phyloP scores from a whole-genome alignment of 1,140 invertebrate species.

The Lasaia peninsularis region DNA sequence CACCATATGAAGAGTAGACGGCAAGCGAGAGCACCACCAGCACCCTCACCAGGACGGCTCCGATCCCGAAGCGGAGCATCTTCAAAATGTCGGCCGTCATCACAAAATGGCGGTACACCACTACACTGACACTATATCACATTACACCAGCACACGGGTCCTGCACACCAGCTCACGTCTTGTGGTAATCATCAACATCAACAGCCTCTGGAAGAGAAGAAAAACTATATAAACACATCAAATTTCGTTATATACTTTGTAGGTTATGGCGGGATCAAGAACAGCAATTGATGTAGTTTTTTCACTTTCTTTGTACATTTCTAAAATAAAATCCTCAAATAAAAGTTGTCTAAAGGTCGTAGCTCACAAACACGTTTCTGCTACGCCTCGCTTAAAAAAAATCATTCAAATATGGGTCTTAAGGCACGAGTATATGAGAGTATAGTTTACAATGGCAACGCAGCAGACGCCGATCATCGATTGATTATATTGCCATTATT shows the following conservation, averaged over 20 bases:
- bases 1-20: slow-evolving; percentile 62
- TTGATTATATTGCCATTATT: too few relatives aligned
- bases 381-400: too few relatives aligned
- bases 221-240: slow-evolving; percentile 10
- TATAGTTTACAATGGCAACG: too few relatives aligned
- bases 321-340: too few relatives aligned
- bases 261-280: too few relatives aligned
- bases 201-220: slow-evolving; percentile 33
- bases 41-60: slow-evolving; percentile 33
- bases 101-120: slow-evolving; percentile 32
- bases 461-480: too few relatives aligned
- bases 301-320: too few relatives aligned
- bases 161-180: slow-evolving; percentile 12
- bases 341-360: too few relatives aligned
- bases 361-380: too few relatives aligned
- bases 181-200: slow-evolving; percentile 43
- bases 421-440: too few relatives aligned
- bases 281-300: too few relatives aligned
- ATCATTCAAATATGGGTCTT: too few relatives aligned
- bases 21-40: slow-evolving; percentile 48
- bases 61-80: slow-evolving; percentile 33
- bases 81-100: slow-evolving; percentile 47
- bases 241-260: neutral
- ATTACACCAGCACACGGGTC: slow-evolving; percentile 39
- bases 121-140: slow-evolving; percentile 47